Evolutionary conservation across 2,113 vertebrate genomes (phyloP), one percentile per base, ranked within the genome.

Genomic region (Corythaeola cristata): DNA sequence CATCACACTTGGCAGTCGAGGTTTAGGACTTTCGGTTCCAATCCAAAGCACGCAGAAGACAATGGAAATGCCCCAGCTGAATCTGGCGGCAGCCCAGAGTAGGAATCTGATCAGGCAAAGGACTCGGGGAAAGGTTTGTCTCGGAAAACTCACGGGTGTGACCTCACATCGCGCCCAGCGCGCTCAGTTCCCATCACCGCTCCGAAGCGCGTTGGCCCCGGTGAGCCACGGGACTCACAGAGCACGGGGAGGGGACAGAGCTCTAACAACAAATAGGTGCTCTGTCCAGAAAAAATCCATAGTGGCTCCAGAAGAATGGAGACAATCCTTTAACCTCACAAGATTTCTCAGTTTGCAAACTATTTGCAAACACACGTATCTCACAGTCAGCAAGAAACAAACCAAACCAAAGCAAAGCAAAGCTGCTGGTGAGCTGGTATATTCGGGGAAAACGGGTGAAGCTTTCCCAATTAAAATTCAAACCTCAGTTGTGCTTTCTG

Each of bases 161-260:
- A 50, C 15, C 8, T 23, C 50, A 11, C 2, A 0, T 35, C 14
- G 3, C 33, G 33, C 32, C 60, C 18, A 2, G 41, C 26, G 7
- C 8, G 23, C 41, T 47, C 66, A 27, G 12, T 15, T 69, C n/a
- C 60, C 62, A 53, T 15, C 10, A 12, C 1, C 5, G 27, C 56
- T 58, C 44, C 74, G 15, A 59, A 22, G 44, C 4, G 24, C 15
- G 3, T 8, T 23, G 41, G 68, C 30, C 21, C 10, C 50, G 12
- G 20, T 8, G 50, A 82, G 64, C 64, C 58, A n/a, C 39, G 39
- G 45, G 82, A 9, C 15, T 35, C 37, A 3, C 49, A 67, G 55
- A 55, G 32, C 5, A 5, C 13, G 32, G 23, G 41, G 37, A 37
- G 15, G 68, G 62, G 85, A 15, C 16, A 52, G 27, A 79, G 41